These are phyloP conservation scores for Siniperca obscura DNA, from an alignment of 2,797 vertebrate genomes.

Conservation along the genomic window DNA sequence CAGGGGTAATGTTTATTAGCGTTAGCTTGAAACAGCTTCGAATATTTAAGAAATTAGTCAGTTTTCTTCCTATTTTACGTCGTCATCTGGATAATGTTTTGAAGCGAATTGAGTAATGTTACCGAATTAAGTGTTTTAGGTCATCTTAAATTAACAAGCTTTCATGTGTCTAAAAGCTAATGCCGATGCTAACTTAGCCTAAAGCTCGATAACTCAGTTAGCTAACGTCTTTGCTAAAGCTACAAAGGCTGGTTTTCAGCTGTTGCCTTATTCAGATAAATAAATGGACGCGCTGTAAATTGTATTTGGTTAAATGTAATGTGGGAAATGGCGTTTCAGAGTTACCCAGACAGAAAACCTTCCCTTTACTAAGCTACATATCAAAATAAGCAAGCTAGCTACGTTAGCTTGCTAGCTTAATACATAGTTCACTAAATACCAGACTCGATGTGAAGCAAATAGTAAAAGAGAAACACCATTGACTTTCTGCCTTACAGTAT, in stretches of 20 bases:
- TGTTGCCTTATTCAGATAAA: neutral
- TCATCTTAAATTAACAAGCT: neutral
- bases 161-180: neutral
- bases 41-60: neutral
- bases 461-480: too few relatives aligned
- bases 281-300: too few relatives aligned
- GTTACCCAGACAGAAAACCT: neutral
- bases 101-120: neutral
- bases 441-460: fast-evolving
- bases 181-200: neutral
- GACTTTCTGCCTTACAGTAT: neutral
- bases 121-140: fast-evolving
- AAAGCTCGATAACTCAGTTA: neutral
- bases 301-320: neutral
- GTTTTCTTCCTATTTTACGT: fast-evolving
- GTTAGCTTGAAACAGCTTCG: neutral
- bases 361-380: neutral
- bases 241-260: neutral
- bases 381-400: neutral
- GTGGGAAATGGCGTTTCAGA: neutral
- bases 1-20: too few relatives aligned
- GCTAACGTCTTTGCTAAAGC: neutral
- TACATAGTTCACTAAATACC: neutral
- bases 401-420: neutral
- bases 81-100: neutral